Percentiles rank a stretch among this genome's conserved stretches.
These are phyloP conservation scores for Calliopum simillimum DNA, from an alignment of 2,888 invertebrate species.

Conservation along the genomic window DNA sequence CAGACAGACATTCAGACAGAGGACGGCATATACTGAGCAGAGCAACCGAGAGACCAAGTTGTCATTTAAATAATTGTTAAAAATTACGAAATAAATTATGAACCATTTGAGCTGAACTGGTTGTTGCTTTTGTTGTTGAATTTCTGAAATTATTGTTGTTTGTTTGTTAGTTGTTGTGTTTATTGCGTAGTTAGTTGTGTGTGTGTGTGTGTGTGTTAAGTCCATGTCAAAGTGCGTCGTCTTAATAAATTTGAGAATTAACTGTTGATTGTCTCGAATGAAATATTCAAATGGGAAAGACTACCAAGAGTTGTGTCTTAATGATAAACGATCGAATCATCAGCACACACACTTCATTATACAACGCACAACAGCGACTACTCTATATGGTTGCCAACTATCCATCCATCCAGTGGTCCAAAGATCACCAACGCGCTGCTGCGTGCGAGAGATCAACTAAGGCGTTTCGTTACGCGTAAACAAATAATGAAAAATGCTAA, in stretches of 20 bases:
- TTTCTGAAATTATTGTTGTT: not conserved
- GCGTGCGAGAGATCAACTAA: too few species aligned
- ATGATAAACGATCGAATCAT: too few species aligned
- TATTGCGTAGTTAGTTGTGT: conserved; percentile 6
- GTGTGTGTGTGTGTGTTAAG: not conserved
- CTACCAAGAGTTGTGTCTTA: not conserved
- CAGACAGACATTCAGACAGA: conserved; percentile 30
- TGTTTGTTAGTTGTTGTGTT: conserved; percentile 25
- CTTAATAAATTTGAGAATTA: conserved; percentile 5
- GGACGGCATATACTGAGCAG: not conserved
- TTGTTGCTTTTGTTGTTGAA: not conserved
- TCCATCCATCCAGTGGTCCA: too few species aligned
- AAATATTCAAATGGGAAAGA: not conserved
- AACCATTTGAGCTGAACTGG: not conserved
- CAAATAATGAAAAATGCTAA: too few species aligned
- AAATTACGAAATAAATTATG: conserved; percentile 24
- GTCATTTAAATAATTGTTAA: conserved; percentile 20
- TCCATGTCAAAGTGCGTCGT: conserved; percentile 1
- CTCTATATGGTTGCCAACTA: too few species aligned
- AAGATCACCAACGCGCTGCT: too few species aligned
- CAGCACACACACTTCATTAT: too few species aligned
- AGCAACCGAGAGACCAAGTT: not conserved
- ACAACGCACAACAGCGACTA: too few species aligned
- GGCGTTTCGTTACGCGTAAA: too few species aligned
- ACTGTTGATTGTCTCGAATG: not conserved